Conservation (phyloP, 2,113 vertebrate species). For the Nycticebus coucang region DNA sequence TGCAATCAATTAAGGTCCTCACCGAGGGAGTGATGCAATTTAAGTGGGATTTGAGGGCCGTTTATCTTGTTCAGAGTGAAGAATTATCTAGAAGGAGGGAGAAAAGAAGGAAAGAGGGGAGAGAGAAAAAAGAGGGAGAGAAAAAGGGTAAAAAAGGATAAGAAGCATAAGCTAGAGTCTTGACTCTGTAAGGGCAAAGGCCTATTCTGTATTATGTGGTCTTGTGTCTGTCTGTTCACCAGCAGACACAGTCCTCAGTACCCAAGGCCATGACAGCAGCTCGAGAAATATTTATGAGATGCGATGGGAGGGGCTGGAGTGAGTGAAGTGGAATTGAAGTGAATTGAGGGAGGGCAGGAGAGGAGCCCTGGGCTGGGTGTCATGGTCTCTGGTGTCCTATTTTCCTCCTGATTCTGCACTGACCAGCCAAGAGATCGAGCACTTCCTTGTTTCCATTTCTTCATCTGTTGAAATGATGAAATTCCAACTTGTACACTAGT, state of each 20-base stretch:
- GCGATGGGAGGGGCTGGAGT: no score
- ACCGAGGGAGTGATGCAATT: slow-evolving; percentile 34
- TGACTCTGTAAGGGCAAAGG: not conserved
- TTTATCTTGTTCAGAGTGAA: slow-evolving; percentile 61
- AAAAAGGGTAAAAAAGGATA: not conserved
- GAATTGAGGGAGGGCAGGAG: not conserved
- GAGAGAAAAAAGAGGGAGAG: not conserved
- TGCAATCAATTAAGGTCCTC: slow-evolving; percentile 42
- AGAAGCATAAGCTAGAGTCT: not conserved
- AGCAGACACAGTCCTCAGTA: not conserved
- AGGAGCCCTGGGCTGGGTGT: not conserved
- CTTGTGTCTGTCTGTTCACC: not conserved
- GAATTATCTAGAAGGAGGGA: not conserved
- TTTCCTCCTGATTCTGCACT: not conserved
- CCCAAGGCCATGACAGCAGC: not conserved
- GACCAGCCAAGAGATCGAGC: not conserved
- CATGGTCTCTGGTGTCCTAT: not conserved
- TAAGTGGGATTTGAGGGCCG: not conserved
- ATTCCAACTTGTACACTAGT: not conserved
- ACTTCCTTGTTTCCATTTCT: not conserved
- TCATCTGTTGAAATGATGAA: not conserved
- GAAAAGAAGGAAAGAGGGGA: not conserved
- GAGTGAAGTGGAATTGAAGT: not conserved
- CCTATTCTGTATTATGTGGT: not conserved
- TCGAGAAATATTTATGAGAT: not conserved